These are phyloP conservation scores for Enteromius radiatus DNA, from an alignment of 2,797 vertebrate genomes.

Conservation along the genomic window DNA sequence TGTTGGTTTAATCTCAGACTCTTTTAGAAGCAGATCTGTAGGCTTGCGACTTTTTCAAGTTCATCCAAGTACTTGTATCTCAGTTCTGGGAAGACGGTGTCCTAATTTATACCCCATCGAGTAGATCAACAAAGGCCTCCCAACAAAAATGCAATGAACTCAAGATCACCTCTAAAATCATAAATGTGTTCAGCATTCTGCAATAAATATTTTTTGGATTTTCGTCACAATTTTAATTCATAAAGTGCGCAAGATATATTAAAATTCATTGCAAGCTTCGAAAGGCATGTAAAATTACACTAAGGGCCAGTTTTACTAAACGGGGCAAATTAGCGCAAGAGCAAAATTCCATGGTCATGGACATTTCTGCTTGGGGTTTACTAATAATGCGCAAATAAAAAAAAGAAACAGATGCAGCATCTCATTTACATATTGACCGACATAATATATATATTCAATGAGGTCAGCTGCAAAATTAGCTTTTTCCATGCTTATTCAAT, in stretches of 20 bases:
- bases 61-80: slow-evolving; percentile 5
- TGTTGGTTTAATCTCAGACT: slow-evolving; percentile 33
- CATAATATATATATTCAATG: neutral
- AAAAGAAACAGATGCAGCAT: neutral
- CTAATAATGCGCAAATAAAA: neutral
- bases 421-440: neutral
- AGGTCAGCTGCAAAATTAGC: neutral
- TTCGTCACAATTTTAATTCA: neutral
- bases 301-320: neutral
- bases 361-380: neutral
- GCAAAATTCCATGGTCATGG: neutral
- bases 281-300: neutral
- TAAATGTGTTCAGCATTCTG: neutral
- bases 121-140: slow-evolving; percentile 26
- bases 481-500: neutral
- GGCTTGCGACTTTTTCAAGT: slow-evolving; percentile 18
- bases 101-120: slow-evolving; percentile 21
- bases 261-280: neutral
- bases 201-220: neutral
- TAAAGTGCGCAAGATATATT: neutral
- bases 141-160: slow-evolving; percentile 26
- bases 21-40: slow-evolving; percentile 26
- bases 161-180: slow-evolving; percentile 10
- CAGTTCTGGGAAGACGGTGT: neutral
- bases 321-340: neutral